phyloP scores from a whole-genome alignment of 2,888 invertebrate species.

The Leptinotarsa peninsularis region DNA sequence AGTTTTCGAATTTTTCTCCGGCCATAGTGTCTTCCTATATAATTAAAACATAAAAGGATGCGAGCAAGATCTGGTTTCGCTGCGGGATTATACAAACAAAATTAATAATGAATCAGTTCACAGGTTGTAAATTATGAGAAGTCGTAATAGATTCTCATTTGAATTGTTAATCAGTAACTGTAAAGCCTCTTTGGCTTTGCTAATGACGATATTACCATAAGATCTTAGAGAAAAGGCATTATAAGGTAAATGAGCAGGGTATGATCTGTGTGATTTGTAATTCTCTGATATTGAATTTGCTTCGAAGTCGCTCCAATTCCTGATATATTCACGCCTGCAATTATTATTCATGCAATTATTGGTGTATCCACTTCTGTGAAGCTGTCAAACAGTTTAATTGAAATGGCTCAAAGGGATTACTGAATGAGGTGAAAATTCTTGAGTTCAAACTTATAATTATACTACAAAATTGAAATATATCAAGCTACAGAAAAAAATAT shows the following conservation, averaged over 20 bases:
- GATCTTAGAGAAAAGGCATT: conserved; percentile 22
- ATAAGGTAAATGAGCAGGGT: conserved; percentile 9
- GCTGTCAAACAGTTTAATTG: neutral
- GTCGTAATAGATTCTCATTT: conserved; percentile 29
- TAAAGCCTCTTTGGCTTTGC: conserved; percentile 23
- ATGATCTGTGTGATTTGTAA: neutral
- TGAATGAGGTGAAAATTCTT: too few species aligned
- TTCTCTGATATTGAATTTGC: neutral
- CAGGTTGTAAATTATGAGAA: conserved; percentile 30
- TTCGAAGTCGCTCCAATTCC: neutral
- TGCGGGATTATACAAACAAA: conserved; percentile 29
- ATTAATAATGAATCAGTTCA: conserved; percentile 29
- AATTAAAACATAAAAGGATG: conserved; percentile 34
- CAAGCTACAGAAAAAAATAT: too few species aligned
- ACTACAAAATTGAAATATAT: too few species aligned
- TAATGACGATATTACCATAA: conserved; percentile 28
- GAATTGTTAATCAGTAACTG: conserved; percentile 35
- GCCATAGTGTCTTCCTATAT: conserved; percentile 30
- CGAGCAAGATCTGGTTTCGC: conserved; percentile 31
- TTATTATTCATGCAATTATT: neutral
- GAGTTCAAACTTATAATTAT: too few species aligned
- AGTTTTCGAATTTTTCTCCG: conserved; percentile 31
- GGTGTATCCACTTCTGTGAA: neutral
- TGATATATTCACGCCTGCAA: neutral
- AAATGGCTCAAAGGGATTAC: too few species aligned